These are phyloP conservation scores for Chascanopsetta lugubris DNA, from an alignment of 2,113 vertebrate genomes.

Conservation along the genomic window DNA sequence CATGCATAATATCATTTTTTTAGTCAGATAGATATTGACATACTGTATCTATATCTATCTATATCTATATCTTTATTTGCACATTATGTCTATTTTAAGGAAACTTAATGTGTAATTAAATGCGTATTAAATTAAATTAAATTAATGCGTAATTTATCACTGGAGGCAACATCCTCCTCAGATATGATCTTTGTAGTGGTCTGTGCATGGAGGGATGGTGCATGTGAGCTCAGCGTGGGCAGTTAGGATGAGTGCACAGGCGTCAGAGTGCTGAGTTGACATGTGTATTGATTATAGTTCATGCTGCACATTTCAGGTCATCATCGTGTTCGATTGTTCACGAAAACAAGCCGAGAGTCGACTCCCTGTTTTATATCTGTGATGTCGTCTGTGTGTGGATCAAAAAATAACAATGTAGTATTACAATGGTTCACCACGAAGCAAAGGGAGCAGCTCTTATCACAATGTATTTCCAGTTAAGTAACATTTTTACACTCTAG, in stretches of 20 bases:
- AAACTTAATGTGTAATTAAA: no score
- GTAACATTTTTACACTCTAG: neutral
- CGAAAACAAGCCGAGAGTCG: neutral
- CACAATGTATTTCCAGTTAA: neutral
- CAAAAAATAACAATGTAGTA: neutral
- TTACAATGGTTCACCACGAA: constrained; percentile 12
- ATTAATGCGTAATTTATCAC: neutral
- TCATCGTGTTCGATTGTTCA: no score
- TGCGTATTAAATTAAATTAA: no score
- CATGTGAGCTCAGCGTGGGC: constrained; percentile 15
- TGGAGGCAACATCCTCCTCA: constrained; percentile 15
- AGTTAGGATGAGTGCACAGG: constrained; percentile 21
- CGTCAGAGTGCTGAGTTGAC: neutral
- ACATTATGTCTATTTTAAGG: no score
- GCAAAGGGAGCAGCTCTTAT: neutral
- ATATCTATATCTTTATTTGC: no score
- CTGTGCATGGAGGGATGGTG: neutral
- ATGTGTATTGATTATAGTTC: constrained; percentile 1
- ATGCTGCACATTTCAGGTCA: neutral
- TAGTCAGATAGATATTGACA: no score
- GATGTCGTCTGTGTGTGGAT: neutral
- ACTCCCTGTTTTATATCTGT: neutral
- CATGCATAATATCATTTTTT: no score
- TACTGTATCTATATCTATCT: no score
- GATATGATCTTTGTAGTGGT: constrained; percentile 21